A percentile compares a stretch with the other conserved stretches of the same genome.
These are phyloP conservation scores for Hylomyscus alleni DNA, from an alignment of 2,797 vertebrate genomes.

Conservation along the genomic window DNA sequence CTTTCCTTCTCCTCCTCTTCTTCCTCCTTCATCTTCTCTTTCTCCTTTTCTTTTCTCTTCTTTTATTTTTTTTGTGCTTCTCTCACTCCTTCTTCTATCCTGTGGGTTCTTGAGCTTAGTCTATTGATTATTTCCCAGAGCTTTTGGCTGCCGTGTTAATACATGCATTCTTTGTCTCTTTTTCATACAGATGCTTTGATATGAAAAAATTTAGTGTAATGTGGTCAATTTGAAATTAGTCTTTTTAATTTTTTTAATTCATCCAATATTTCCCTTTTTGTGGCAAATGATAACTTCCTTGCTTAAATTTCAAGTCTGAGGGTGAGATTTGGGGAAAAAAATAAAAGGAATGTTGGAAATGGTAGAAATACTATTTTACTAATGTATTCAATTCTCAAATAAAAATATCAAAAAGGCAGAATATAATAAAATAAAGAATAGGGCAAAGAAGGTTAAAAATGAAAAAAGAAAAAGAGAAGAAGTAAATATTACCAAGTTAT, in stretches of 20 bases:
- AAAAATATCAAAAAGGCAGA: background rate
- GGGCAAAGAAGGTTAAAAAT: background rate
- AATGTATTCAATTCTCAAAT: background rate
- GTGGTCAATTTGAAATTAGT: background rate
- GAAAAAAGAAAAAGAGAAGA: background rate
- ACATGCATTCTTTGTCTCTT: background rate
- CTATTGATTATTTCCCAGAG: background rate
- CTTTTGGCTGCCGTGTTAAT: background rate
- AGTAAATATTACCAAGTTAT: background rate
- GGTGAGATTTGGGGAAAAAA: background rate
- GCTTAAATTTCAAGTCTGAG: background rate
- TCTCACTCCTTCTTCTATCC: background rate
- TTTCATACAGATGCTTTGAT: background rate
- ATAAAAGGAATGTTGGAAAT: too few relatives aligned
- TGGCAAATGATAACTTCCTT: background rate
- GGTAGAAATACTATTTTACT: background rate
- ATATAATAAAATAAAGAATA: background rate
- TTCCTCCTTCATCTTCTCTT: background rate
- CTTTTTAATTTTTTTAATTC: background rate
- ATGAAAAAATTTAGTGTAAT: background rate
- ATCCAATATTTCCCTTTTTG: background rate
- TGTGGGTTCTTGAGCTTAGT: background rate
- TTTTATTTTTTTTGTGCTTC: background rate
- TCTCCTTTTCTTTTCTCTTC: background rate
- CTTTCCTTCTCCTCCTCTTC: background rate